Conservation (phyloP, 2,888 invertebrate genomes). For the Conchocele bisecta region DNA sequence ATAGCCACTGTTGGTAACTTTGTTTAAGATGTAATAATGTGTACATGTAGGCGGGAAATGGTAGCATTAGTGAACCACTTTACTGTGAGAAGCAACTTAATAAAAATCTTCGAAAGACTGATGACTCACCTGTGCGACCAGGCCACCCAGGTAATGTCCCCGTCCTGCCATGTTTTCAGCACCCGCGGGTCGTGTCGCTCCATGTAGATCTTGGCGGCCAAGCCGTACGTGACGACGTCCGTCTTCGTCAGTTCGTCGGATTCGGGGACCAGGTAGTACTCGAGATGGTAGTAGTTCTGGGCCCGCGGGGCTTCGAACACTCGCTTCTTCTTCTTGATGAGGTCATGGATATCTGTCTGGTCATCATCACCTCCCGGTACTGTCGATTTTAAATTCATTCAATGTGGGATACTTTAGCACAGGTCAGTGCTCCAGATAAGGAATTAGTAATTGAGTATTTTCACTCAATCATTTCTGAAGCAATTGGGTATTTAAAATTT, state of each 20-base stretch:
- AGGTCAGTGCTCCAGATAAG: too few relatives aligned
- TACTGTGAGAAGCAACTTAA: too few relatives aligned
- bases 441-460: too few relatives aligned
- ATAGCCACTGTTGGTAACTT: too few relatives aligned
- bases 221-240: slow-evolving; percentile 80
- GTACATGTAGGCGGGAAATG: too few relatives aligned
- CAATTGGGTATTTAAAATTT: too few relatives aligned
- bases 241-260: slow-evolving; percentile 77
- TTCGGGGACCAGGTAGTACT: slow-evolving; percentile 80
- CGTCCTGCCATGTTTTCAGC: slow-evolving; percentile 81
- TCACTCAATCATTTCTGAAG: too few relatives aligned
- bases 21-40: too few relatives aligned
- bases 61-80: too few relatives aligned
- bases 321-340: slow-evolving; percentile 74
- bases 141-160: slow-evolving; percentile 81
- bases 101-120: too few relatives aligned
- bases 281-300: slow-evolving; percentile 80
- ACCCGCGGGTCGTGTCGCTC: slow-evolving; percentile 79
- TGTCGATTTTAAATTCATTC: too few relatives aligned
- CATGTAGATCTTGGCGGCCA: slow-evolving; percentile 81
- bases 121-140: slow-evolving; percentile 80
- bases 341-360: slow-evolving; percentile 68
- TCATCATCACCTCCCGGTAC: slow-evolving; percentile 68
- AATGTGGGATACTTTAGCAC: too few relatives aligned
- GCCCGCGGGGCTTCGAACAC: slow-evolving; percentile 78